Percentiles rank a stretch among this genome's conserved stretches.
Evolutionary conservation across 1,140 invertebrate species (phyloP).

Genomic region (Physella acuta): DNA sequence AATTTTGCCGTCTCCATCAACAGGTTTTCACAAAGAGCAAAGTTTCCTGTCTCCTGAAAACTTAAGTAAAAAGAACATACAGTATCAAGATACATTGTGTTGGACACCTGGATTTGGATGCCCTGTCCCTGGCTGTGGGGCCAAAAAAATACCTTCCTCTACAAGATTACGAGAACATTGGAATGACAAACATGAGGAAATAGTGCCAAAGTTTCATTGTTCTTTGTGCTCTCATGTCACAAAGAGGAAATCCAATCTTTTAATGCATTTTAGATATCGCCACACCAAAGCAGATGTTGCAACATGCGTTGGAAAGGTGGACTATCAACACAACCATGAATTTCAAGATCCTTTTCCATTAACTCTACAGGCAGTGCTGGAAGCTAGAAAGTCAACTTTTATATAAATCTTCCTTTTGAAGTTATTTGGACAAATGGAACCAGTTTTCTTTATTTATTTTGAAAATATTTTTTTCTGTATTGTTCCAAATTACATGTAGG

Average conservation of each 20-base stretch:
- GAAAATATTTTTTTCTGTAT: no score
- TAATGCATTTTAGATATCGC: constrained; percentile 5
- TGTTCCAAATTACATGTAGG: no score
- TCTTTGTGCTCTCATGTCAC: neutral
- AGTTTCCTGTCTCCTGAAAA: neutral
- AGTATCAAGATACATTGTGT: neutral
- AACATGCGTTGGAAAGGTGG: neutral
- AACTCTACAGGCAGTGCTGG: constrained; percentile 9
- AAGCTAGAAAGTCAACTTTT: neutral
- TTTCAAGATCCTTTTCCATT: constrained; percentile 19
- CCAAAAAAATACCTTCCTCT: constrained; percentile 3
- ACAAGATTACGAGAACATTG: constrained; percentile 18
- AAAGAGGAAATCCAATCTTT: constrained; percentile 12
- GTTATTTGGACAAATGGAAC: no score
- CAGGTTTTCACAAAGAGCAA: neutral
- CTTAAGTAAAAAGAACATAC: neutral
- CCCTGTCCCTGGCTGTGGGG: constrained; percentile 13
- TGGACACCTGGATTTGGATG: constrained; percentile 18
- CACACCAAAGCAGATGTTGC: neutral
- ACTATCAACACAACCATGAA: constrained; percentile 2
- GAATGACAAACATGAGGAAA: constrained; percentile 17
- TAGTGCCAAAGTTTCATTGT: constrained; percentile 18
- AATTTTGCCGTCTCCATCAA: neutral
- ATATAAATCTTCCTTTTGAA: no score
- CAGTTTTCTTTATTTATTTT: no score